Conservation (phyloP, 1,140 invertebrate species). For the Euura saliciscinereae region DNA sequence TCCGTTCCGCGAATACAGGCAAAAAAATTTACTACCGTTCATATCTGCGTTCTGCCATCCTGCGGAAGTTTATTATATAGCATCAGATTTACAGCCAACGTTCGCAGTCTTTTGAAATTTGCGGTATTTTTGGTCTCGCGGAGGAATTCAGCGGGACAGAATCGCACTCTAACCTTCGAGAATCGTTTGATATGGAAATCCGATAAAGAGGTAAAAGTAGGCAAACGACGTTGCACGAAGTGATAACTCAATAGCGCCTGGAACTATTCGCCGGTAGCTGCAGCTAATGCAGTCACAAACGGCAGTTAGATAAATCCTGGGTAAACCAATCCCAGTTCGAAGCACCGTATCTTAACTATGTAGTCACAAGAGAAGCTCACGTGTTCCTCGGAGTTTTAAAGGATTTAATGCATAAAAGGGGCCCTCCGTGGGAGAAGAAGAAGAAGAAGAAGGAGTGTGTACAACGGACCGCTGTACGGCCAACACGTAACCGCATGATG, state of each 20-base stretch:
- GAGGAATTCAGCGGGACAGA: too few relatives aligned
- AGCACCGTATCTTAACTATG: constrained; percentile 3
- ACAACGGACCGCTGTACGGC: background rate
- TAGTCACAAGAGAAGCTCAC: background rate
- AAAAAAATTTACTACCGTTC: background rate
- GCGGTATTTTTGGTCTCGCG: background rate
- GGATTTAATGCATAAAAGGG: background rate
- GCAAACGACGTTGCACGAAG: background rate
- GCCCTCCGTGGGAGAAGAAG: background rate
- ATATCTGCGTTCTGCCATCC: background rate
- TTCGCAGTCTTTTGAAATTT: background rate
- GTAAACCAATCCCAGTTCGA: constrained; percentile 1
- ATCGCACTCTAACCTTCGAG: too few relatives aligned
- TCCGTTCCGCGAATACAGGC: background rate
- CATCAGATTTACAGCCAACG: too few relatives aligned
- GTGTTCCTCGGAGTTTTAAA: background rate
- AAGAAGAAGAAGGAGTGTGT: too few relatives aligned
- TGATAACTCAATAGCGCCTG: background rate
- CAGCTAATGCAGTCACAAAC: background rate
- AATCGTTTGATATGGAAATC: background rate
- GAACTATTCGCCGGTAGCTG: background rate
- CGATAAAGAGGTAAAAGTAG: background rate
- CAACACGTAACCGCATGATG: constrained; percentile 46
- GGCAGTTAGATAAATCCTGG: background rate
- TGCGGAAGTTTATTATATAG: background rate